Evolutionary conservation across 2,797 vertebrate genomes (phyloP).

Genomic region (Miichthys miiuy): DNA sequence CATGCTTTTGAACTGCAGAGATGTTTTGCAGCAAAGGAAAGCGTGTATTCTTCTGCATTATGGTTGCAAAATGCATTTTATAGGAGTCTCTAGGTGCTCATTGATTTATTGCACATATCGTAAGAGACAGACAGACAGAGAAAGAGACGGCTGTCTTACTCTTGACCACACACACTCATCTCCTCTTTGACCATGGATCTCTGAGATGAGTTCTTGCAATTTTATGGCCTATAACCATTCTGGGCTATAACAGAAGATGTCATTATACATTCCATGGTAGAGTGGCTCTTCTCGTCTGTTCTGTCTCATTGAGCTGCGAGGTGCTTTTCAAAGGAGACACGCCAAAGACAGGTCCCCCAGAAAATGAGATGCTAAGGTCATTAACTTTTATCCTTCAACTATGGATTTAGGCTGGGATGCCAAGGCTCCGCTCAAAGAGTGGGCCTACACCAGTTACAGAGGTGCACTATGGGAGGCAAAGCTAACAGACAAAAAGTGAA

Average conservation of each 20-base stretch:
- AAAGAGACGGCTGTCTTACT: constrained; percentile 31
- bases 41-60: constrained; percentile 32
- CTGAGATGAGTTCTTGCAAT: constrained; percentile 60
- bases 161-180: constrained; percentile 56
- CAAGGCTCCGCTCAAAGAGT: constrained; percentile 36
- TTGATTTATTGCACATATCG: neutral
- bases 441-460: constrained; percentile 1
- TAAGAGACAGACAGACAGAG: neutral
- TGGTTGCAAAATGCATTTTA: constrained; percentile 35
- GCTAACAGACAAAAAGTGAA: constrained; percentile 25
- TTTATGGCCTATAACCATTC: constrained; percentile 80
- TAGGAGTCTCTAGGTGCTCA: constrained; percentile 6
- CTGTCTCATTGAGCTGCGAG: constrained; percentile 75
- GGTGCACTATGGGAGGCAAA: constrained; percentile 40
- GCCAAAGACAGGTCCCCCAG: constrained; percentile 63
- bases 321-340: constrained; percentile 73
- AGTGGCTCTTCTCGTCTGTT: constrained; percentile 70
- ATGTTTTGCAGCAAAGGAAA: constrained; percentile 4
- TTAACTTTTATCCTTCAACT: constrained; percentile 83
- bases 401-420: constrained; percentile 68
- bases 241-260: constrained; percentile 78
- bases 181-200: constrained; percentile 62
- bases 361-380: constrained; percentile 83
- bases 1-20: constrained; percentile 13
- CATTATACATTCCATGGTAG: constrained; percentile 77